Evolutionary conservation across 2,888 invertebrate species (phyloP).

Genomic region (Heterodera filipjevi): DNA sequence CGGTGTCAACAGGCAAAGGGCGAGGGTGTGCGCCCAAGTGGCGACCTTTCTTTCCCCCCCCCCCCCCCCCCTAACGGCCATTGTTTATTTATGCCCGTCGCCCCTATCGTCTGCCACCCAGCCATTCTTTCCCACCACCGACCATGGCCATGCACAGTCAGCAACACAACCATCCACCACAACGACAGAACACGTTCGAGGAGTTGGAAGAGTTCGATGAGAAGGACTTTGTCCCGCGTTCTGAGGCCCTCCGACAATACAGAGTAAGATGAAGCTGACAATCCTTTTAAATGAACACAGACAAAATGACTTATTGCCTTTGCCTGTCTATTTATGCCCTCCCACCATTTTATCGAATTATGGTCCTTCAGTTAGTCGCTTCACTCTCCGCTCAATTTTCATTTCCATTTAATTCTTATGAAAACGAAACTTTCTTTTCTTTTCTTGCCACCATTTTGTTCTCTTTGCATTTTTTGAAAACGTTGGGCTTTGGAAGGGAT

Average conservation of each 20-base stretch:
- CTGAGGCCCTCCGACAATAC: constrained; percentile 23
- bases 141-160: constrained; percentile 20
- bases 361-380: too few species aligned
- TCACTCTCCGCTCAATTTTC: too few species aligned
- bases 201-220: constrained; percentile 43
- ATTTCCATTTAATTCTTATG: too few species aligned
- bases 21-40: not conserved
- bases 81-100: not conserved
- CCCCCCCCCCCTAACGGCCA: not conserved
- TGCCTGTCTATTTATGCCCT: not conserved
- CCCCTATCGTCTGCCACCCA: constrained; percentile 13
- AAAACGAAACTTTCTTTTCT: not conserved
- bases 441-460: not conserved
- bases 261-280: not conserved
- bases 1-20: constrained; percentile 23
- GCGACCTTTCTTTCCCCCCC: not conserved
- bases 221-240: constrained; percentile 44
- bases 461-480: too few species aligned
- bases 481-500: not conserved
- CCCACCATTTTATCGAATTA: too few species aligned
- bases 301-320: too few species aligned
- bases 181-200: constrained; percentile 18
- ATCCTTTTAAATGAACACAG: too few species aligned
- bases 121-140: constrained; percentile 31
- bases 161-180: constrained; percentile 15